A percentile compares a stretch with the other conserved stretches of the same genome.
Evolutionary conservation across 1,140 invertebrate species (phyloP).

Genomic region (Tetragonula clypearis): DNA sequence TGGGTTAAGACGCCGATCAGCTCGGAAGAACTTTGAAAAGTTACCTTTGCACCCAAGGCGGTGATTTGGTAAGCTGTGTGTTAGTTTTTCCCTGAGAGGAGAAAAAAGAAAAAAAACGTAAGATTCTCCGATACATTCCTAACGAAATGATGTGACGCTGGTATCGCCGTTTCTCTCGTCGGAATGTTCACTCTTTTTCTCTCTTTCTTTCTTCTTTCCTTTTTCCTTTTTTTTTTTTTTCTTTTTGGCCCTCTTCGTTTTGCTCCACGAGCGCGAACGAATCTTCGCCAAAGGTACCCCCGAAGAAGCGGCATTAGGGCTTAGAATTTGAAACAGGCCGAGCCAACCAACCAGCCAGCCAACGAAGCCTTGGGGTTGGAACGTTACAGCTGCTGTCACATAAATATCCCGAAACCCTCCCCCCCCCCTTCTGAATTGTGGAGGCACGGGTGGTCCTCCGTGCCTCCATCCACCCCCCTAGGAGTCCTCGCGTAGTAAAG

Average conservation of each 20-base stretch:
- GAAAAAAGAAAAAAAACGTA: background rate
- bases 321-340: constrained; percentile 68
- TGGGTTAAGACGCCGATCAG: background rate
- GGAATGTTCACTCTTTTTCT: too few species aligned
- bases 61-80: background rate
- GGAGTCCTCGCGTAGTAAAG: constrained; percentile 58
- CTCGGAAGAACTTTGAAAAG: too few species aligned
- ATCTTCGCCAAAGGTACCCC: constrained; percentile 38
- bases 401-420: constrained; percentile 70
- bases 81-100: background rate
- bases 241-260: background rate
- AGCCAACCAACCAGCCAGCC: constrained; percentile 42
- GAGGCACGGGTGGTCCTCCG: constrained; percentile 45
- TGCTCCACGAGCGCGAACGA: constrained; percentile 20
- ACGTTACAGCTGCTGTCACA: constrained; percentile 72
- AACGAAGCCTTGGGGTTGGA: constrained; percentile 48
- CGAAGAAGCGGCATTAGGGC: constrained; percentile 43
- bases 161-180: background rate
- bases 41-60: too few species aligned
- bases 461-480: constrained; percentile 3
- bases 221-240: constrained; percentile 35
- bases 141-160: background rate
- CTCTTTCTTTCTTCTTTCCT: constrained; percentile 17
- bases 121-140: background rate
- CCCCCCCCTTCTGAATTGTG: constrained; percentile 53